A percentile compares a stretch with the other conserved stretches of the same genome.
Conservation (phyloP, 37 sponge, comb jelly and placozoan genomes). For the Oscarella lobularis region DNA sequence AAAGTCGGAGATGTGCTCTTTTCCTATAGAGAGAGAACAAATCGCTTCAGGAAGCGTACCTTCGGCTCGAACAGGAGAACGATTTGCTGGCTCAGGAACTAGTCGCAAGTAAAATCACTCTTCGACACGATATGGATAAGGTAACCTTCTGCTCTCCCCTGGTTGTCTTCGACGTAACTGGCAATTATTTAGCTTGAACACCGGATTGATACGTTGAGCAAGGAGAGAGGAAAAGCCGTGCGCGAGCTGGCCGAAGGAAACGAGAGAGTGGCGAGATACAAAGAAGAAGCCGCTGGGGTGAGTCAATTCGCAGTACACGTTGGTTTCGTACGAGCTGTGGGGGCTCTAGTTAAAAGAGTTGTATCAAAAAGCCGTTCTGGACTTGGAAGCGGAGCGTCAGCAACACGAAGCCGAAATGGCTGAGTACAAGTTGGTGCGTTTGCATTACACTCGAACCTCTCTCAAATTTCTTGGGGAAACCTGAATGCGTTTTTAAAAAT, state of each 20-base stretch:
- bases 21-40: constrained; percentile 46
- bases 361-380: constrained; percentile 39
- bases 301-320: neutral
- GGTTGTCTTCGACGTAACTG: neutral
- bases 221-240: constrained; percentile 38
- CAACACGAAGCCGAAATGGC: constrained; percentile 39
- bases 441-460: neutral
- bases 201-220: constrained; percentile 68
- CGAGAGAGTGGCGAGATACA: constrained; percentile 14
- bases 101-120: constrained; percentile 63
- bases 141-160: constrained; percentile 14
- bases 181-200: constrained; percentile 49
- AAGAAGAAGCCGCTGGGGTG: constrained; percentile 56
- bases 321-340: neutral
- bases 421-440: constrained; percentile 62
- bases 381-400: constrained; percentile 44
- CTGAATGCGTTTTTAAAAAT: neutral
- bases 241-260: constrained; percentile 21
- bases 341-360: constrained; percentile 44
- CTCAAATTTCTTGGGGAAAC: neutral
- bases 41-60: constrained; percentile 34
- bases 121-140: constrained; percentile 82
- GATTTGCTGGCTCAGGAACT: constrained; percentile 78
- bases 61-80: constrained; percentile 81
- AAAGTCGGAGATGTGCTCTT: neutral